A percentile compares a stretch with the other conserved stretches of the same genome.
Evolutionary conservation across 2,888 invertebrate species (phyloP).

Genomic region (Pterobdella sp.): DNA sequence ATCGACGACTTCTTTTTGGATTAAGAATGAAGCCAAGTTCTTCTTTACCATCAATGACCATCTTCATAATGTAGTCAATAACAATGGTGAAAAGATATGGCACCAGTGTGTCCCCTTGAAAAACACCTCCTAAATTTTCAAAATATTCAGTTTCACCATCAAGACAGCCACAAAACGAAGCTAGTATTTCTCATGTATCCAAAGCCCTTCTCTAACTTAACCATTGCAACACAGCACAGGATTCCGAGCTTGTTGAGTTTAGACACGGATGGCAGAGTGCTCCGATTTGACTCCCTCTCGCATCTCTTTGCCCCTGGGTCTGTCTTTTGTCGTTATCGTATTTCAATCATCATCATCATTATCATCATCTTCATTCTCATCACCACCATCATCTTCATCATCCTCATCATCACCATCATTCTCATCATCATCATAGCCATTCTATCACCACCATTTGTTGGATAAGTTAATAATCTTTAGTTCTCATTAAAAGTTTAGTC

Average conservation of each 20-base stretch:
- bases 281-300: slow-evolving; percentile 69
- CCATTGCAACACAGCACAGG: background rate
- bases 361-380: background rate
- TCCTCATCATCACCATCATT: background rate
- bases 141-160: too few relatives aligned
- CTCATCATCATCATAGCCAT: background rate
- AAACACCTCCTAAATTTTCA: too few relatives aligned
- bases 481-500: background rate
- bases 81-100: too few relatives aligned
- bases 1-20: too few relatives aligned
- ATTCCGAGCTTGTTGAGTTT: slow-evolving; percentile 63
- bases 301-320: slow-evolving; percentile 55
- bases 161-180: too few relatives aligned
- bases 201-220: too few relatives aligned
- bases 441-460: background rate
- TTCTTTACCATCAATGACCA: too few relatives aligned
- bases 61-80: too few relatives aligned
- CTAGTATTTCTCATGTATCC: too few relatives aligned
- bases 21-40: too few relatives aligned
- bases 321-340: slow-evolving; percentile 25
- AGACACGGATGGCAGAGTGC: slow-evolving; percentile 67
- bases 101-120: too few relatives aligned
- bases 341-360: background rate
- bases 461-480: background rate
- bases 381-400: background rate